Percentiles rank a stretch among this genome's conserved stretches.
Conservation (phyloP, 92 coral and sea anemone species). For the Paramuricea clavata region DNA sequence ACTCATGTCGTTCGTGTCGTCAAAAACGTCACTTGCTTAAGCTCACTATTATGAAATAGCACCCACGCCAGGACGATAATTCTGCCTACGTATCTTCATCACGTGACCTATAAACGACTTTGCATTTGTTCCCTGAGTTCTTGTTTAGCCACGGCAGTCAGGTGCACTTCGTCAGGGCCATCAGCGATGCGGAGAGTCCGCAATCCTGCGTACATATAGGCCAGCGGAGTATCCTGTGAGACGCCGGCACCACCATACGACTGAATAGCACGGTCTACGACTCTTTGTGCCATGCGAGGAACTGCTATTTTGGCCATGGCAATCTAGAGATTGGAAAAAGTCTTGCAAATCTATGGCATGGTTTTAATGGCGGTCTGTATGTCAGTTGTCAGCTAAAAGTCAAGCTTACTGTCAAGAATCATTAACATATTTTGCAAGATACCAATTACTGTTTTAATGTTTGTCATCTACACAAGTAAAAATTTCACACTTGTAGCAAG, state of each 20-base stretch:
- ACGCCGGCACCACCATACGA: constrained; percentile 99
- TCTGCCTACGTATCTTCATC: background rate
- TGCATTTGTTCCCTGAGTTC: constrained; percentile 74
- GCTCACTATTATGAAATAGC: no score
- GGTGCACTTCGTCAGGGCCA: constrained; percentile 99
- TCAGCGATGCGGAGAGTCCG: constrained; percentile 96
- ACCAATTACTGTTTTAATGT: no score
- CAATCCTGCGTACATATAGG: constrained; percentile 69
- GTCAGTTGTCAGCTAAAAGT: no score
- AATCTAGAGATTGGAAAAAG: constrained; percentile 67
- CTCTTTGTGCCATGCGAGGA: constrained; percentile 91
- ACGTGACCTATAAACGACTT: constrained; percentile 11
- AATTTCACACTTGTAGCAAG: no score
- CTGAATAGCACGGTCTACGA: constrained; percentile 96
- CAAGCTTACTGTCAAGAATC: no score
- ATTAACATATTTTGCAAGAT: no score
- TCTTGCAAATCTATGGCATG: no score
- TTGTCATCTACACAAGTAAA: no score
- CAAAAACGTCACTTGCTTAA: no score
- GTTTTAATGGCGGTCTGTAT: no score
- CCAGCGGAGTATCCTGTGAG: constrained; percentile 92
- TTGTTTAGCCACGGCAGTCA: constrained; percentile 91
- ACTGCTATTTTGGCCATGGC: constrained; percentile 94
- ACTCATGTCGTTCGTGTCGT: no score
- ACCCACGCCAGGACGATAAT: background rate